phyloP scores from a whole-genome alignment of 2,113 vertebrate species.

The Sceloporus undulatus region DNA sequence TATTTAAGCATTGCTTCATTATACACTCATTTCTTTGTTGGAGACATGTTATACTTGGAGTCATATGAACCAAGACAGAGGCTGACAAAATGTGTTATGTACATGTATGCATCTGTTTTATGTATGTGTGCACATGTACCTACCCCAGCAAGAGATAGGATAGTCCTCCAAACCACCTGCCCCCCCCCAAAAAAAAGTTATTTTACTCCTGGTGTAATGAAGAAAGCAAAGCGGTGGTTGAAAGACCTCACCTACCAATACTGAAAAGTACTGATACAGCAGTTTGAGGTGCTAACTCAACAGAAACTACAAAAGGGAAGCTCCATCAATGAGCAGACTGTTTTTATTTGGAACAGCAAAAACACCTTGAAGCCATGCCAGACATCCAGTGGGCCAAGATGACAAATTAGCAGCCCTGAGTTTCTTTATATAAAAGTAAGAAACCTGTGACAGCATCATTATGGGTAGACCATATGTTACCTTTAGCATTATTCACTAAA shows the following conservation, averaged over 20 bases:
- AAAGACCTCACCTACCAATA: too few relatives aligned
- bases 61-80: neutral
- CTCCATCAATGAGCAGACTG: neutral
- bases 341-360: neutral
- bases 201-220: too few relatives aligned
- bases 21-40: neutral
- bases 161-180: neutral
- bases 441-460: neutral
- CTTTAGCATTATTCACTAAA: fast-evolving
- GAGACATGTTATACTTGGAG: neutral
- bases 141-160: too few relatives aligned
- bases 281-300: neutral
- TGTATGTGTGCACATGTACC: too few relatives aligned
- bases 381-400: slow-evolving; percentile 16
- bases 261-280: neutral
- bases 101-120: too few relatives aligned
- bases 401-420: neutral
- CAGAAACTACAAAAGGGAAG: neutral
- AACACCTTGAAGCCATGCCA: neutral
- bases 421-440: neutral
- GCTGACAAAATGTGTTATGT: too few relatives aligned
- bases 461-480: neutral
- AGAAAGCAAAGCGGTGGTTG: neutral
- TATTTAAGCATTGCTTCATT: neutral
- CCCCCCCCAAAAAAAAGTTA: neutral